phyloP scores from a whole-genome alignment of 2,888 invertebrate species.

The Neuroscelio doddi region DNA sequence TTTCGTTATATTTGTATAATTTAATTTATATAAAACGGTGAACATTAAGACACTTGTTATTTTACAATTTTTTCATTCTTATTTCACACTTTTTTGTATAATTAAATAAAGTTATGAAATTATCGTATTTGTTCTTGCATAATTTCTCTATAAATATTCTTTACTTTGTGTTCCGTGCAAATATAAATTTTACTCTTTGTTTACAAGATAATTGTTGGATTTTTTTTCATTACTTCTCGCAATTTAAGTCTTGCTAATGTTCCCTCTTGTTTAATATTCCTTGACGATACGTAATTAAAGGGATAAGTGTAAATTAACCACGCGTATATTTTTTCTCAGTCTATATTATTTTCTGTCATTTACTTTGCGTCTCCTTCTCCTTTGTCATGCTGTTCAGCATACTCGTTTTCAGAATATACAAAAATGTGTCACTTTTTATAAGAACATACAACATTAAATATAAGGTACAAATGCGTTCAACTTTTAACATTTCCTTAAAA shows the following conservation, averaged over 20 bases:
- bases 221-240: constrained; percentile 23
- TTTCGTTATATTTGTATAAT: too few relatives aligned
- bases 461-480: too few relatives aligned
- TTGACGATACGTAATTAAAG: constrained; percentile 32
- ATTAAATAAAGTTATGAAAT: too few relatives aligned
- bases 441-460: too few relatives aligned
- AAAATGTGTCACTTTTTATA: too few relatives aligned
- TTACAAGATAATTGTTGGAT: constrained; percentile 8
- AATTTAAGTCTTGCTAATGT: constrained; percentile 30
- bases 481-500: too few relatives aligned
- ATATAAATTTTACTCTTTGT: constrained; percentile 24
- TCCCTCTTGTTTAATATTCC: constrained; percentile 33
- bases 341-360: constrained; percentile 28
- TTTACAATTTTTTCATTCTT: too few relatives aligned
- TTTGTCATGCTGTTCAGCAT: constrained; percentile 1
- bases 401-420: background rate
- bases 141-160: too few relatives aligned
- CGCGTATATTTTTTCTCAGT: constrained; percentile 21
- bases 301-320: constrained; percentile 32
- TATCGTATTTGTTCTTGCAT: too few relatives aligned
- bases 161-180: constrained; percentile 8
- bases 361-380: constrained; percentile 20
- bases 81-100: too few relatives aligned
- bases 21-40: background rate
- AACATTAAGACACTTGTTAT: background rate